A percentile compares a stretch with the other conserved stretches of the same genome.
Evolutionary conservation across 2,888 invertebrate species (phyloP).

Genomic region (Chrysotoxum bicinctum): DNA sequence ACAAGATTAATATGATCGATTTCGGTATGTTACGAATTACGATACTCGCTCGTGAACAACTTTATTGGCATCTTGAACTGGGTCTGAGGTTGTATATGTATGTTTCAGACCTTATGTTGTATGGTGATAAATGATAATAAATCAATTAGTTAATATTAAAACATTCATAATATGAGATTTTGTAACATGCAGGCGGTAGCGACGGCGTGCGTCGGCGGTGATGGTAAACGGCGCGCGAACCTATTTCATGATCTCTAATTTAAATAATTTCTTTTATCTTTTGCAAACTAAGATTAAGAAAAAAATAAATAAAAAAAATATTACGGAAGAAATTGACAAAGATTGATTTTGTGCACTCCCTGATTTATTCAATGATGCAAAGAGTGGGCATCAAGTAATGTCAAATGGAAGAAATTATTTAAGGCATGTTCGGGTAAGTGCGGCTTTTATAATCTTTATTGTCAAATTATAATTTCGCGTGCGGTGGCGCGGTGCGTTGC

Average conservation of each 20-base stretch:
- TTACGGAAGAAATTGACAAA: conserved; percentile 22
- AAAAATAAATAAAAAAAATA: neutral
- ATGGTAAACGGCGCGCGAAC: neutral
- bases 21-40: neutral
- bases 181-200: neutral
- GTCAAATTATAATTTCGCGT: neutral
- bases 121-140: neutral
- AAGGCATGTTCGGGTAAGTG: neutral
- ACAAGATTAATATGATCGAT: neutral
- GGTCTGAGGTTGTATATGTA: conserved; percentile 1
- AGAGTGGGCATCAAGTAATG: conserved; percentile 1
- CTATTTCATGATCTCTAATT: neutral
- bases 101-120: neutral
- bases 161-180: neutral
- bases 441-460: neutral
- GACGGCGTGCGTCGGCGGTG: too few relatives aligned
- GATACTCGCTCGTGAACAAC: neutral
- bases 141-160: neutral
- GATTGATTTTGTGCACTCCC: conserved; percentile 19
- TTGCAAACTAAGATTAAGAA: conserved; percentile 15
- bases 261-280: conserved; percentile 21
- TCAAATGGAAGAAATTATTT: conserved; percentile 1
- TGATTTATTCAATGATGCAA: neutral
- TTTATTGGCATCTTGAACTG: neutral
- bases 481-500: too few relatives aligned